Percentiles rank a stretch among this genome's conserved stretches.
These are phyloP conservation scores for Ceratosolen solmsi DNA, from an alignment of 1,140 invertebrate species.

Conservation along the genomic window DNA sequence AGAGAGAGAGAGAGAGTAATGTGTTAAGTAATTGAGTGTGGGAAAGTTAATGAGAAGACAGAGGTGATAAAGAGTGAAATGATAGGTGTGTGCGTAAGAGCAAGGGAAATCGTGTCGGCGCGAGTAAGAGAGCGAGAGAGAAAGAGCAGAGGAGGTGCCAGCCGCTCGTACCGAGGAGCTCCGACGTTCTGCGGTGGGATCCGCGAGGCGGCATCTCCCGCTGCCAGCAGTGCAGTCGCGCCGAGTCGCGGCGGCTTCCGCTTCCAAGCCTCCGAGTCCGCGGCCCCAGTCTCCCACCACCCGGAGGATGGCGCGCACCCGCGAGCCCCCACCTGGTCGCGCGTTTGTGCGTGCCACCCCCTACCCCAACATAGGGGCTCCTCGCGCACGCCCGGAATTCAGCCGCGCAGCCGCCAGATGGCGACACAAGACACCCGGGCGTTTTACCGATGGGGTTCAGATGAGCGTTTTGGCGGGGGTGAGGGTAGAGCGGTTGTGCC, in stretches of 20 bases:
- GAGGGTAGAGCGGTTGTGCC: no score
- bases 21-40: not conserved
- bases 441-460: not conserved
- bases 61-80: not conserved
- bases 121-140: constrained; percentile 13
- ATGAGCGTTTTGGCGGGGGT: no score
- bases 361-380: not conserved
- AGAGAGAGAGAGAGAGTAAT: not conserved
- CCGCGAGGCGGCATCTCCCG: constrained; percentile 14
- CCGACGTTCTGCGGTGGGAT: constrained; percentile 43
- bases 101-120: no score
- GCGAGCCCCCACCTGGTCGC: not conserved
- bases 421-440: not conserved
- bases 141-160: constrained; percentile 6
- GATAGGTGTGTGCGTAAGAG: not conserved
- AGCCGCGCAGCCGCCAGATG: not conserved
- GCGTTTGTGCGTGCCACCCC: not conserved
- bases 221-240: not conserved
- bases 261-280: constrained; percentile 14
- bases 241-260: constrained; percentile 35
- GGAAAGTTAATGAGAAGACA: no score
- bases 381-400: not conserved
- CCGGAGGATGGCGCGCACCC: constrained; percentile 29
- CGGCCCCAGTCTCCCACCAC: constrained; percentile 31
- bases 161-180: constrained; percentile 39